These are phyloP conservation scores for Triplophysa dalaica DNA, from an alignment of 2,113 vertebrate species.

Conservation along the genomic window DNA sequence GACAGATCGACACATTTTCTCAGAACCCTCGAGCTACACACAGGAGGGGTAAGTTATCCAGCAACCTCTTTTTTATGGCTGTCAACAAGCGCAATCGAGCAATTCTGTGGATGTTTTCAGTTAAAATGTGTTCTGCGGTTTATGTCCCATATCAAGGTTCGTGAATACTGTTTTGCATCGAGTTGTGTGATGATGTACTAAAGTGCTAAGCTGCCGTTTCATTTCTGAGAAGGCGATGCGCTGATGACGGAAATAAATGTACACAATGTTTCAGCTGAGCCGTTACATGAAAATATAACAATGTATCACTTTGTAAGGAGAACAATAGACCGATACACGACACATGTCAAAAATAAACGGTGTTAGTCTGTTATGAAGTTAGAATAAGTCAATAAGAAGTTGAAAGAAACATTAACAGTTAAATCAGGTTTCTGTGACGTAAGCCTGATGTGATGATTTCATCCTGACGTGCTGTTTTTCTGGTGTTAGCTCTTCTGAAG, in stretches of 20 bases:
- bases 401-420: no score
- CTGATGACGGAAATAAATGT: constrained; percentile 20
- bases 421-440: background rate
- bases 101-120: background rate
- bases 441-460: no score
- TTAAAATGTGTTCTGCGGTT: background rate
- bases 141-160: background rate
- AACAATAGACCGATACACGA: background rate
- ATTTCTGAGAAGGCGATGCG: background rate
- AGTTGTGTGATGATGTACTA: background rate
- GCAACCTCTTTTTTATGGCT: background rate
- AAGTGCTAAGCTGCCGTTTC: background rate
- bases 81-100: background rate
- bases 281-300: background rate
- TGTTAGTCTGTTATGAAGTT: background rate
- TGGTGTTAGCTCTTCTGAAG: background rate
- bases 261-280: background rate
- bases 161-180: background rate
- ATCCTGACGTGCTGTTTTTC: background rate
- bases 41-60: constrained; percentile 29
- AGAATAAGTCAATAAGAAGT: background rate
- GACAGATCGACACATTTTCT: constrained; percentile 6
- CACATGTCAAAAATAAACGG: background rate
- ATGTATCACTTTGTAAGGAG: background rate
- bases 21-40: constrained; percentile 20